These are phyloP conservation scores for Drosophila kepulauana DNA, from an alignment of 1,140 invertebrate genomes.

Conservation along the genomic window DNA sequence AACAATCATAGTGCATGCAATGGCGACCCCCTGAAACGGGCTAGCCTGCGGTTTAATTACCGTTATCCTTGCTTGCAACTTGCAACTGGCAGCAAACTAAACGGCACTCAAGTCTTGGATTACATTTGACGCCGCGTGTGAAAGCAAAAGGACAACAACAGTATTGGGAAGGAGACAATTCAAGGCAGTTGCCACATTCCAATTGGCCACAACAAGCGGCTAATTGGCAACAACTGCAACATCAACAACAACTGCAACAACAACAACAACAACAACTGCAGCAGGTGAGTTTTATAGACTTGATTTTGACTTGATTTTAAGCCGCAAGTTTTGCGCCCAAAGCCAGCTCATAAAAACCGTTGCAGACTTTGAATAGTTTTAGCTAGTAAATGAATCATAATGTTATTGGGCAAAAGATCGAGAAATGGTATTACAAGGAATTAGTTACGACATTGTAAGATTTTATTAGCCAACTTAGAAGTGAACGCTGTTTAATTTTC, in stretches of 20 bases:
- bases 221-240: constrained; percentile 54
- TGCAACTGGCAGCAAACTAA: constrained; percentile 40
- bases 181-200: constrained; percentile 63
- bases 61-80: constrained; percentile 63
- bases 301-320: constrained; percentile 11
- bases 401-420: neutral
- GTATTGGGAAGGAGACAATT: constrained; percentile 22
- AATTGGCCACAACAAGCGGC: constrained; percentile 52
- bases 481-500: neutral
- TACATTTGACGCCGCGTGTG: constrained; percentile 42
- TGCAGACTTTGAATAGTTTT: constrained; percentile 19
- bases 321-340: neutral
- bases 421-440: no score
- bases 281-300: constrained; percentile 59
- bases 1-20: constrained; percentile 50
- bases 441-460: neutral
- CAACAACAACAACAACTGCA: constrained; percentile 14
- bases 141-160: constrained; percentile 59
- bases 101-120: constrained; percentile 63
- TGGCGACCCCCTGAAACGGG: constrained; percentile 61
- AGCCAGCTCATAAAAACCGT: neutral
- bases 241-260: neutral
- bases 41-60: constrained; percentile 71
- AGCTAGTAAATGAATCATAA: neutral
- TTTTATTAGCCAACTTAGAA: neutral